Percentiles rank a stretch among this genome's conserved stretches.
These are phyloP conservation scores for Calyptommatus sinebrachiatus DNA, from an alignment of 2,113 vertebrate genomes.

Conservation along the genomic window DNA sequence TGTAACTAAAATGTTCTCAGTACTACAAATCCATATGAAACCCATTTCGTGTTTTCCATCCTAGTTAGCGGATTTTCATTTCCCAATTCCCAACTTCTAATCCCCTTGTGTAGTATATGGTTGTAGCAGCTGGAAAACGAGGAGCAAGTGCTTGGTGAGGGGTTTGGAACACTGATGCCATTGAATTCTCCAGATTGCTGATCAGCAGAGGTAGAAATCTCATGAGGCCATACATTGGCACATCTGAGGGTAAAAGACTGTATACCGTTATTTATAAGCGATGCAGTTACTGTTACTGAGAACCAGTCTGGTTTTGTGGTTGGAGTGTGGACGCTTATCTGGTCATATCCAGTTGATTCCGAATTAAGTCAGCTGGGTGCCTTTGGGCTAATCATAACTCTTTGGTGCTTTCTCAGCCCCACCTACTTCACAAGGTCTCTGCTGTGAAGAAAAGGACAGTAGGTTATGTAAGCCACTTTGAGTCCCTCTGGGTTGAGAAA, in stretches of 20 bases:
- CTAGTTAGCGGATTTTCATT: background rate
- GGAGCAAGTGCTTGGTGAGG: background rate
- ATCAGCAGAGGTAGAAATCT: background rate
- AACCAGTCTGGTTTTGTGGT: no score
- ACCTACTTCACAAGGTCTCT: no score
- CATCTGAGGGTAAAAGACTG: background rate
- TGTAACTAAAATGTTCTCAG: background rate
- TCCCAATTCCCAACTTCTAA: background rate
- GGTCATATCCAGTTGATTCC: no score
- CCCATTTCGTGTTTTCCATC: conserved; percentile 3
- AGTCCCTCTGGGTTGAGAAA: no score
- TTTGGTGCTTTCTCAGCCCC: no score
- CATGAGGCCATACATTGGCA: background rate
- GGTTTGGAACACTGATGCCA: background rate
- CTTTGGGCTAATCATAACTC: no score
- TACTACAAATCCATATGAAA: background rate
- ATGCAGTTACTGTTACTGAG: no score
- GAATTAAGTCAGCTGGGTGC: no score
- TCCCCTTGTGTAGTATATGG: conserved; percentile 7
- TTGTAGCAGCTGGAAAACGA: conserved; percentile 7
- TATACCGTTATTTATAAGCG: background rate
- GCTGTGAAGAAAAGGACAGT: no score
- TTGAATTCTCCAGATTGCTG: background rate
- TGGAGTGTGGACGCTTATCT: no score
- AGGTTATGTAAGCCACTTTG: no score